phyloP scores from a whole-genome alignment of 2,888 invertebrate genomes.

The Calameuta pallipes region DNA sequence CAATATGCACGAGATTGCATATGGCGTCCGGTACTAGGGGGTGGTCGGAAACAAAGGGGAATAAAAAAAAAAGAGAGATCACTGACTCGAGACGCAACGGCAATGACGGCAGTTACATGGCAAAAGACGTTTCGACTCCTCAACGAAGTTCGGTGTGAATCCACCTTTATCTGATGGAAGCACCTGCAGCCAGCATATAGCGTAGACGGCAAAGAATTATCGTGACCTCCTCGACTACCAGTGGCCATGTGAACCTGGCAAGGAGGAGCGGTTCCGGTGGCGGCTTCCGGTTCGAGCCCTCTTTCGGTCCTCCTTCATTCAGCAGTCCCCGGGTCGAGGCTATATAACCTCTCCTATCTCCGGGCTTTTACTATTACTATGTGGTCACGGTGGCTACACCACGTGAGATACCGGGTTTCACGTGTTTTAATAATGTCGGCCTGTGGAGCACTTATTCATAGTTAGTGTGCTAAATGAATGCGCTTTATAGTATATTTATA shows the following conservation, averaged over 20 bases:
- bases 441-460: not conserved
- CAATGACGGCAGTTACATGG: not conserved
- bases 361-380: slow-evolving; percentile 46
- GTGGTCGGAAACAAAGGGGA: not conserved
- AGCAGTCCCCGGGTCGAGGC: slow-evolving; percentile 30
- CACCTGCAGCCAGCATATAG: slow-evolving; percentile 31
- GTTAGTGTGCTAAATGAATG: not conserved
- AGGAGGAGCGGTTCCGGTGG: slow-evolving; percentile 56
- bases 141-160: slow-evolving; percentile 8
- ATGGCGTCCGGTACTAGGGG: not conserved
- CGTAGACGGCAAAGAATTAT: slow-evolving; percentile 55
- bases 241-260: slow-evolving; percentile 55
- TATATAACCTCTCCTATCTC: slow-evolving; percentile 40
- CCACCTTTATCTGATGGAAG: slow-evolving; percentile 42
- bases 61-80: not conserved
- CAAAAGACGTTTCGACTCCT: not conserved
- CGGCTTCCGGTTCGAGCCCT: slow-evolving; percentile 56
- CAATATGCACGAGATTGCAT: not conserved
- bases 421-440: slow-evolving; percentile 37
- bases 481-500: not conserved
- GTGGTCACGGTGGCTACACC: slow-evolving; percentile 62
- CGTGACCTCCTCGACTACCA: slow-evolving; percentile 49
- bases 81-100: not conserved
- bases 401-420: slow-evolving; percentile 57
- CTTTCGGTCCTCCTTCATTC: slow-evolving; percentile 36